Conservation (phyloP, 2,113 vertebrate species). For the Hippolais icterina region DNA sequence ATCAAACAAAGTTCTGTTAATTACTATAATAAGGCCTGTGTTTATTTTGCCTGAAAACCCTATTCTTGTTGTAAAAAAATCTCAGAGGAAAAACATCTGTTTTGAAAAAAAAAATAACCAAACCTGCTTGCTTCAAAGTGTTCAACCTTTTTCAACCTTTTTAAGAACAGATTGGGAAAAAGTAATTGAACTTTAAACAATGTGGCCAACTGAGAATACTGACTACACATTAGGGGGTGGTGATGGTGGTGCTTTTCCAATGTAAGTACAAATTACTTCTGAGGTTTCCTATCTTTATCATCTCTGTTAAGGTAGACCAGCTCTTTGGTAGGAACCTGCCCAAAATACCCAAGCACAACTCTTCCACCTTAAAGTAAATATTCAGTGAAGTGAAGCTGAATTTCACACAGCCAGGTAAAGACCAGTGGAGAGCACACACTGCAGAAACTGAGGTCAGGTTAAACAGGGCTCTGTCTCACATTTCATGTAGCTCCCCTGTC, state of each 20-base stretch:
- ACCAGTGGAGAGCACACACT: background rate
- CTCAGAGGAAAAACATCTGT: background rate
- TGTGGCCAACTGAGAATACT: background rate
- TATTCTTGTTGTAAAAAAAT: background rate
- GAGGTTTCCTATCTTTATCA: background rate
- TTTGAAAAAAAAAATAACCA: background rate
- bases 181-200: background rate
- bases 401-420: background rate
- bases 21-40: background rate
- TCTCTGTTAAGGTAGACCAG: background rate
- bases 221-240: background rate
- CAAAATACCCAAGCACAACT: background rate
- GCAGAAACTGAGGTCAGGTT: background rate
- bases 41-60: background rate
- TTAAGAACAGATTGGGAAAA: background rate
- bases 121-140: background rate
- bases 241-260: background rate
- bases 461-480: background rate
- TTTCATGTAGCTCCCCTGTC: background rate
- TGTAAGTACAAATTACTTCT: background rate
- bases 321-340: background rate
- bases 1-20: background rate
- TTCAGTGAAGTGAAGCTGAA: background rate
- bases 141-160: background rate
- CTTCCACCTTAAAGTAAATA: background rate